Evolutionary conservation across 1,140 invertebrate genomes (phyloP), one percentile per base, ranked within the genome.

Genomic region (Megalonaias nervosa): DNA sequence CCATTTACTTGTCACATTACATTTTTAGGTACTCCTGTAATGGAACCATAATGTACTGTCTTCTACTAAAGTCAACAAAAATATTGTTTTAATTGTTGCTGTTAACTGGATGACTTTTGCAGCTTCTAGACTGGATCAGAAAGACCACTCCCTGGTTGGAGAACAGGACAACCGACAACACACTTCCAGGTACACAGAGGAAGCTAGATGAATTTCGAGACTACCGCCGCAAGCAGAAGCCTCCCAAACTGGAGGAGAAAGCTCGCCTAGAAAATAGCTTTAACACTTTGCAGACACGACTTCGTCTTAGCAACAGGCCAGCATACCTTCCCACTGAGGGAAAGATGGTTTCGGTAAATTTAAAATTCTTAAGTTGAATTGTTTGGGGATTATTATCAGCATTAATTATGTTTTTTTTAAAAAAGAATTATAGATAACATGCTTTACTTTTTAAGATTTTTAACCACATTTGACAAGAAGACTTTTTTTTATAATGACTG

Each of bases 301-400:
- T 99, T 84, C 94, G 98, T 85, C 93, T 99, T 56, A 98, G 97
- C 87, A 99, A 99, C 92, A 93, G 98, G 86, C 98, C 98, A 58
- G 98, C 98, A 66, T 99, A 99, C 90, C 95, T 99, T 94, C 98
- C 98, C 67, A 99, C 97, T 66, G 98, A 99, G 92, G 98, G 98
- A 84, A 99, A 99, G 92, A 97, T 98, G 94, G 97, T 99, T 80
- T 97, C 96, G 81, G 95, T 95, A 91, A 93, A 94, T 94, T 61
- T 11, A 17, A n/a, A 38, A 62, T 31, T 68, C 19, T 26, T 48
- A 68, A 15, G 16, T 13, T 66, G 23, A 66, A 73, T n/a, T 23
- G 21, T 14, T 31, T 65, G 15, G 62, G 31, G 16, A 17, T 2
- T 23, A 31, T 65, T 21, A 17, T 17, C 13, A 16, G 4, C 26